Evolutionary conservation across 92 coral and sea anemone genomes (phyloP), one percentile per base, ranked within the genome.

Genomic region (Epizoanthus fatuus): DNA sequence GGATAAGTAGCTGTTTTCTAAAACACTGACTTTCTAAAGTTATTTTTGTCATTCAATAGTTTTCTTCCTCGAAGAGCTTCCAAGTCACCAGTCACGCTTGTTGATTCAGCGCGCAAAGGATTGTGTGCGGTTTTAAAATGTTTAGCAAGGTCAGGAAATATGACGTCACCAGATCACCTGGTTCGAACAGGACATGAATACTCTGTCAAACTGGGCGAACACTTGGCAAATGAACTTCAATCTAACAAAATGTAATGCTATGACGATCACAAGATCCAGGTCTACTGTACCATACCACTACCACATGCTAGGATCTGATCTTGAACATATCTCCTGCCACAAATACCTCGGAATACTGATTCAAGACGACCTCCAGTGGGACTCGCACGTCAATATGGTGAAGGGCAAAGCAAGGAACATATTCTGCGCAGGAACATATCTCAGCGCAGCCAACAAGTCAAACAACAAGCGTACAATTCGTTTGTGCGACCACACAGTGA

Each of bases 321-420:
- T 52, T 52, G 9, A 52, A 52, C 56, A 52, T 1, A 52, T 52
- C 56, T 52, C 56, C 14, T 52, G 72, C 53, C 82, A 73, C 74
- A 66, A 77, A 44, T 86, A 86, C 49, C 85, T 86, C 17, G 85
- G 83, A 44, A 39, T 85, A 47, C 63, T 85, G n/a, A 74, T 85
- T 15, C 89, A 85, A 14, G 73, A 85, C 42, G 71, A 63, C 72
- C 58, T 74, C 0, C 19, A 85, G 54, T 85, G 83, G 84, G 84
- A 63, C 45, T 71, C 83, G 5, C 89, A 64, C 32, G 83, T 85
- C 40, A 75, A 75, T 0, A 56, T 52, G 69, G 83, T 62, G 22
- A 49, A 55, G 49, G 2, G 58, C 12, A 84, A 84, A 64, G 81
- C 81, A 3, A 52, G 65, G 35, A 74, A 63, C 66, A 85, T 85